phyloP scores from a whole-genome alignment of 2,797 vertebrate genomes.

The Tapera naevia region DNA sequence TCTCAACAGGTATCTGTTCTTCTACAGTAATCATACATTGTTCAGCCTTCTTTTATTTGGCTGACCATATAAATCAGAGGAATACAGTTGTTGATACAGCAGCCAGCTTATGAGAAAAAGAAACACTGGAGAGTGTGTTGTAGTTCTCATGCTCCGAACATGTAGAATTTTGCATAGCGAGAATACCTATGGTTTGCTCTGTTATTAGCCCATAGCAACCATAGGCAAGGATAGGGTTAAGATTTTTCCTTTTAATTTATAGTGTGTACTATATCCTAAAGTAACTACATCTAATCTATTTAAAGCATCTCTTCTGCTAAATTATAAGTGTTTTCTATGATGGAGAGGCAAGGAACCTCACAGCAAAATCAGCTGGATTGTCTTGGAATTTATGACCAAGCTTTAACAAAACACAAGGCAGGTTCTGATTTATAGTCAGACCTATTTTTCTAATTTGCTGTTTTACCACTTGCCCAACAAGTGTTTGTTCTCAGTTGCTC shows the following conservation, averaged over 20 bases:
- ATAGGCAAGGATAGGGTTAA: neutral
- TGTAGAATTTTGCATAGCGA: neutral
- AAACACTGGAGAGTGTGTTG: neutral
- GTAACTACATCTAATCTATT: neutral
- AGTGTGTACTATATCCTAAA: neutral
- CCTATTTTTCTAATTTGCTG: neutral
- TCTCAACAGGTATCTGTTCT: neutral
- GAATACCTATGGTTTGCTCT: neutral
- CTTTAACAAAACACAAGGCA: neutral
- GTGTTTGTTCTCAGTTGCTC: neutral
- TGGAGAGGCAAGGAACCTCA: neutral
- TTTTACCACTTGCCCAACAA: neutral
- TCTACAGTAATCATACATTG: accelerated
- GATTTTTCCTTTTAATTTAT: neutral
- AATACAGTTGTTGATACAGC: neutral
- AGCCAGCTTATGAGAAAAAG: neutral
- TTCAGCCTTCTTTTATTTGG: neutral
- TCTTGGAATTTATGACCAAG: neutral
- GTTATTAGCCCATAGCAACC: neutral
- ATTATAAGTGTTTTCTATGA: neutral
- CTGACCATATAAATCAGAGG: neutral
- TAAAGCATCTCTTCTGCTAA: neutral
- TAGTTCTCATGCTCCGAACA: neutral
- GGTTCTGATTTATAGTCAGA: neutral
- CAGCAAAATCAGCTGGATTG: neutral